Evolutionary conservation across 92 coral and sea anemone species (phyloP).

Genomic region (Porites evermanni): DNA sequence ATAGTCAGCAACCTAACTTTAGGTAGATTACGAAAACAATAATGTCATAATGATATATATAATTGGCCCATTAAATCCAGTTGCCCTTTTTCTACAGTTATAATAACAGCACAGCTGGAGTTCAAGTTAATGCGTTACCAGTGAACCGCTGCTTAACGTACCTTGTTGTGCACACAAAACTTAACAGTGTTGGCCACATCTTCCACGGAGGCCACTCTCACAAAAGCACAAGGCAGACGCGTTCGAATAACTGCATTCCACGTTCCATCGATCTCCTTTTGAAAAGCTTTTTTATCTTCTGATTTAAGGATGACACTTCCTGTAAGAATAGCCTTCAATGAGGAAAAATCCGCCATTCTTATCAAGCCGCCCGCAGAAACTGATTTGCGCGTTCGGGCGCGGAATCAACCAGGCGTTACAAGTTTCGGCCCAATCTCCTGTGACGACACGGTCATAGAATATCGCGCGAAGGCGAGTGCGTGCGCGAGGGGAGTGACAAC

Average conservation of each 20-base stretch:
- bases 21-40: too few relatives aligned
- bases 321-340: constrained; percentile 29
- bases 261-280: constrained; percentile 47
- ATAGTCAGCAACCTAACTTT: too few relatives aligned
- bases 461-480: too few relatives aligned
- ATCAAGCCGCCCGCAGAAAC: neutral
- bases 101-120: neutral
- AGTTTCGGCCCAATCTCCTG: neutral
- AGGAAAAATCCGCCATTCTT: constrained; percentile 61
- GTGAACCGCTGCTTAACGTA: constrained; percentile 1
- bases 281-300: constrained; percentile 37
- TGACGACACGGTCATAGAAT: neutral
- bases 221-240: constrained; percentile 74
- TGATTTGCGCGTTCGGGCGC: neutral
- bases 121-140: neutral
- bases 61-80: too few relatives aligned
- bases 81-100: too few relatives aligned
- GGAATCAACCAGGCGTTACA: constrained; percentile 16
- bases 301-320: constrained; percentile 49
- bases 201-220: constrained; percentile 61
- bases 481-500: too few relatives aligned
- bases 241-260: constrained; percentile 70
- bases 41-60: too few relatives aligned
- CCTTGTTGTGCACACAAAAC: constrained; percentile 79
- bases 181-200: constrained; percentile 72